Percentiles rank a stretch among this genome's conserved stretches.
phyloP scores from a whole-genome alignment of 2,888 invertebrate genomes.

The Drosophila engyochracea region DNA sequence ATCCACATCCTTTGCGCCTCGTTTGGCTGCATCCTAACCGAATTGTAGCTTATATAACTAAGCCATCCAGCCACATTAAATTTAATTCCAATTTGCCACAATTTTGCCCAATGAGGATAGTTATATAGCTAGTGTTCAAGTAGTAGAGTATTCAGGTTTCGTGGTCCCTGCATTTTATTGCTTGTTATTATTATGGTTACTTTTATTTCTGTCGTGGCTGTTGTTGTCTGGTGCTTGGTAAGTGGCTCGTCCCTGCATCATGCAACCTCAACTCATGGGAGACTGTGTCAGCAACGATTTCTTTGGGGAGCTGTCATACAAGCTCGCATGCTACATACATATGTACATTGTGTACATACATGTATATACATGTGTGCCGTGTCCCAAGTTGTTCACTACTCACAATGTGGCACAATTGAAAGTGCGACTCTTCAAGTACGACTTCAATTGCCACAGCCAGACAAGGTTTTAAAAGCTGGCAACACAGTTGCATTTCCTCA shows the following conservation, averaged over 20 bases:
- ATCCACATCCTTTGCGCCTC: slow-evolving; percentile 28
- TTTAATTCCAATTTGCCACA: slow-evolving; percentile 1
- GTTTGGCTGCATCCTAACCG: slow-evolving; percentile 13
- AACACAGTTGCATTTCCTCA: slow-evolving; percentile 58
- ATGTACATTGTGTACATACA: neutral
- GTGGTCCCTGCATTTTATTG: slow-evolving; percentile 17
- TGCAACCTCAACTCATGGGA: slow-evolving; percentile 25
- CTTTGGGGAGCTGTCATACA: slow-evolving; percentile 38
- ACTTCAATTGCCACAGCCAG: slow-evolving; percentile 48
- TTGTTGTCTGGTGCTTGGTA: slow-evolving; percentile 52
- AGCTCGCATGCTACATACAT: slow-evolving; percentile 12
- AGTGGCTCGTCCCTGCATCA: slow-evolving; percentile 49
- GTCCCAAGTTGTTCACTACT: neutral
- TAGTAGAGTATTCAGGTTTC: slow-evolving; percentile 31
- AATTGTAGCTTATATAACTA: neutral
- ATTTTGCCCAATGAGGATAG: neutral
- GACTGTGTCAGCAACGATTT: slow-evolving; percentile 13
- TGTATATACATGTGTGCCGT: slow-evolving; percentile 2
- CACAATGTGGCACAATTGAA: slow-evolving; percentile 54
- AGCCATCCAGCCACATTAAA: neutral
- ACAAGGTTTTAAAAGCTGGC: slow-evolving; percentile 46
- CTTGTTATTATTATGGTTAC: slow-evolving; percentile 49
- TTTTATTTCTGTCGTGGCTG: slow-evolving; percentile 30
- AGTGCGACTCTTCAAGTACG: slow-evolving; percentile 44
- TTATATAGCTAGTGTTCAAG: neutral